Base-by-base conservation (phyloP, 2,888 invertebrate genomes). In the Luperina nickerlii region DNA sequence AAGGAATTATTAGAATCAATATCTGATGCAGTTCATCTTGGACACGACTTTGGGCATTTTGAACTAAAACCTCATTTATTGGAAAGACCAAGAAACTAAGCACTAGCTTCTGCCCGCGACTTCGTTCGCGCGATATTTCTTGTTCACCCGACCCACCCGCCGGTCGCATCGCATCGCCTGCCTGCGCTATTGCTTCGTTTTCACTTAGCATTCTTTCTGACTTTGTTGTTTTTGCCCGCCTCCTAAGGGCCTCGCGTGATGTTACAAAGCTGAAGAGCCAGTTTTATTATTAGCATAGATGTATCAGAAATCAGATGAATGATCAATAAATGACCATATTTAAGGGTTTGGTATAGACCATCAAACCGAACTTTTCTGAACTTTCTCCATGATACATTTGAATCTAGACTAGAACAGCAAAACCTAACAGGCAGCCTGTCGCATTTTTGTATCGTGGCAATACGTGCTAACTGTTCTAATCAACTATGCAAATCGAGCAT, bases 401-500 rank as follows among this genome's bases (percentile, higher is more conserved):
- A 73, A 66, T 62, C 69, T 81, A 80, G 38, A 60, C 51, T 42
- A 66, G 24, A 70, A 42, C 57, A 60, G 32, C 13, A 54, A 62
- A 27, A 79, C 54, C n/a, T 54, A 69, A 65, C 18, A 76, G 20
- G 11, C 38, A 38, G 60, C 45, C 65, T 24, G 67, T 69, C 20
- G 51, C 74, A 74, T 72, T 66, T 67, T 48, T 79, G 67, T 76
- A 87, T 32, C 76, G 18, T 74, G 32, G 62, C 79, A 20, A 71
- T 76, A 76, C 76, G 85, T 85, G 87, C 85, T 85, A 87, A 85
- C 74, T 84, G 74, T 85, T 80, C 87, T 74, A 87, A 80, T 85
- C 67, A 76, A 79, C 51, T 79, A 84, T 87, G 74, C 85, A 80
- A 84, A 84, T 67, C 63, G 67, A 79, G 57, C 74, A 66, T 66